Evolutionary conservation across 2,888 invertebrate genomes (phyloP), one percentile per base, ranked within the genome.

Genomic region (Ferdinandea cuprea): DNA sequence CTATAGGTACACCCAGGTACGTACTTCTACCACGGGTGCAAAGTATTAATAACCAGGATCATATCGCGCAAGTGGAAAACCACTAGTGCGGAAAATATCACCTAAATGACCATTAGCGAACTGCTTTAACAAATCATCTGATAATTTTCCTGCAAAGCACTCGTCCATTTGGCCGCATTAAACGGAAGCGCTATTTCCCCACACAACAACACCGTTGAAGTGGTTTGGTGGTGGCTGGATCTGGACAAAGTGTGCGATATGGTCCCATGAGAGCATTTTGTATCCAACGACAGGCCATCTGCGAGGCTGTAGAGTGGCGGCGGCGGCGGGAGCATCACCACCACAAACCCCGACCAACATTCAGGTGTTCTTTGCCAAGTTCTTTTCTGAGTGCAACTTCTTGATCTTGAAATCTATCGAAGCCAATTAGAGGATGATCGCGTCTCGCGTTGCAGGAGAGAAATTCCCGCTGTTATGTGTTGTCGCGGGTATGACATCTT

Each of bases 91-190:
- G 85, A 86, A 86, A 87, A 87, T 87, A 87, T 88, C 88, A 86
- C 87, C 87, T 74, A 89, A 89, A 89, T 89, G 88, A 87, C 88
- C 88, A 88, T 89, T 89, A 89, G 77, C 61, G 72, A 83, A 44
- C 78, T 72, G 73, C 83, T 83, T 83, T 78, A 78, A 83, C 83
- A 83, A 83, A 83, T 83, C 83, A 83, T 83, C 83, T 83, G 83
- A 83, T 83, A 83, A 83, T 78, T 83, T 78, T 68, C 61, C 56
- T 40, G 65, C 66, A 77, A 81, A 71, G 77, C 59, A 66, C 71
- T 54, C 65, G 77, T 71, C 69, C 71, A 61, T 21, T 61, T 58
- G 35, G 56, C 52, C 63, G 25, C 28, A 35, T 30, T 50, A 32
- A 63, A 28, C 35, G 42, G 58, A 58, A 52, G 66, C 54, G 19